These are phyloP conservation scores for Leptinotarsa haldemani DNA, from an alignment of 2,888 invertebrate genomes.

Conservation along the genomic window DNA sequence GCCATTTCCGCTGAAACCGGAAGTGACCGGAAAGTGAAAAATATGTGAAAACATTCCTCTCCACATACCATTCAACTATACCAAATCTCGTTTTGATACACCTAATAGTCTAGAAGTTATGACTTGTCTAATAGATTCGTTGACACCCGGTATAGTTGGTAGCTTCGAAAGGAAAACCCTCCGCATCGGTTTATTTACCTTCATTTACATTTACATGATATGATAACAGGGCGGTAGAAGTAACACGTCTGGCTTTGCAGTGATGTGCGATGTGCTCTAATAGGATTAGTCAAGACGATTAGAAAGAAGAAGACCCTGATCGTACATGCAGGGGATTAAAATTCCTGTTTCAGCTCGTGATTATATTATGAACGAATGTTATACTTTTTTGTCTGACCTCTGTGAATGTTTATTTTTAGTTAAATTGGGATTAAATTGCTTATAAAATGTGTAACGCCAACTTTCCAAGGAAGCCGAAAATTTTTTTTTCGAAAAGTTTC, in stretches of 20 bases:
- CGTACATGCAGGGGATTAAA: neutral
- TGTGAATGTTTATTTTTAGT: neutral
- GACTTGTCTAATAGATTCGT: too few species aligned
- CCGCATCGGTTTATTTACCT: neutral
- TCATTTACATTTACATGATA: neutral
- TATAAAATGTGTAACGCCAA: too few species aligned
- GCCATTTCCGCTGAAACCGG: too few species aligned
- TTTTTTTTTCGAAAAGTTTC: too few species aligned
- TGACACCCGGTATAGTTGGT: too few species aligned
- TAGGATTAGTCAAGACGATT: neutral
- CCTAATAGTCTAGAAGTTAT: too few species aligned
- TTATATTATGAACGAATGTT: neutral
- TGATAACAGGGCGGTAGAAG: neutral
- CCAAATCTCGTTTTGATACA: too few species aligned
- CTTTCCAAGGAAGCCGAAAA: too few species aligned
- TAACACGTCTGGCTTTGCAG: constrained; percentile 1
- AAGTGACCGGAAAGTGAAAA: too few species aligned
- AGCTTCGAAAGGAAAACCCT: constrained; percentile 2
- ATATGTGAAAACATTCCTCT: too few species aligned
- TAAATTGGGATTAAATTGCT: too few species aligned
- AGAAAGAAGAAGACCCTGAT: constrained; percentile 10
- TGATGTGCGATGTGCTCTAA: neutral
- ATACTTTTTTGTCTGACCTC: neutral
- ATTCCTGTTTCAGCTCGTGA: neutral
- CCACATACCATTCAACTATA: too few species aligned